Evolutionary conservation across 2,113 vertebrate species (phyloP), one percentile per base, ranked within the genome.

Genomic region (Peucedramus taeniatus): DNA sequence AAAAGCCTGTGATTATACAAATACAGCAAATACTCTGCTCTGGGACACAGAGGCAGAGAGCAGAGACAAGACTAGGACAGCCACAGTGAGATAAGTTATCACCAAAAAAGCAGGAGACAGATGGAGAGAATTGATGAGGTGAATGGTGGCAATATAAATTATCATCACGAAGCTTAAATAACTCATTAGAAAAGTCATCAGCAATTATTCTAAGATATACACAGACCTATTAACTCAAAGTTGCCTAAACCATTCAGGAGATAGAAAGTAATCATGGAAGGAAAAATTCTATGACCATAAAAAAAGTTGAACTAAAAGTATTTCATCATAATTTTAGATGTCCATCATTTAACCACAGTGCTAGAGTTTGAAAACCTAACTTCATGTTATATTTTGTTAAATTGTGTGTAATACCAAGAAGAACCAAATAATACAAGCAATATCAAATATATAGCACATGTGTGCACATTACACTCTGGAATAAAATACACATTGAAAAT

Each of bases 251-350:
- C 3, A 7, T 23, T 64, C 37, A 75, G 17, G 17, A 87, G 44
- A 51, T 0, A 69, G 37, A 83, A 71, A 76, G 9, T 17, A 60
- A 57, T n/a, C 2, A 35, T 2, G 1, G 33, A 76, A 80, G 10
- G 16, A 51, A 86, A 60, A 74, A 53, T 33, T 18, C 26, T 45
- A n/a, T 50, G 47, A 56, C 7, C 5, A 51, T 77, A 39, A 59
- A 56, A 63, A 54, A 30, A 1, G 12, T 10, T 72, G 31, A 57
- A 63, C 3, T 13, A 6, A 47, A 85, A 63, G 3, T 0, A 0
- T 66, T 83, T 83, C 0, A 39, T 28, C 11, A 23, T 31, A 47
- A 39, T 33, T 92, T 87, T 31, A 47, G 7, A 39, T 35, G 26
- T 18, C 50, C 16, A 24, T 65, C 22, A 28, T 57, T 78, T 71